Base-by-base conservation (phyloP, 2,113 vertebrate genomes). In the Xiphophorus maculatus region DNA sequence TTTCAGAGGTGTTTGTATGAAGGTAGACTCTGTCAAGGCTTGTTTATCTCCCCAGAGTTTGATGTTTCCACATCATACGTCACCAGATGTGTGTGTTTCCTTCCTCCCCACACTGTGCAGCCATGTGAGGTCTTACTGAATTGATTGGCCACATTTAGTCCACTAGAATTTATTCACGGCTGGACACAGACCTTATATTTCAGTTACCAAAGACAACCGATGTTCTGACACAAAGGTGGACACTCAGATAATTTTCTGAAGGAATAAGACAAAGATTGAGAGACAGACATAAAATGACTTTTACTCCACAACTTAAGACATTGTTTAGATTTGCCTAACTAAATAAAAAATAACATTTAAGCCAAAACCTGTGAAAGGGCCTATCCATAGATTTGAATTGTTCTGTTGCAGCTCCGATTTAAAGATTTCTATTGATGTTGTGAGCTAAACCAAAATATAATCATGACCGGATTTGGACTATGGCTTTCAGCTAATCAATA, bases 1-100 rank as follows among this genome's bases (percentile, higher is more conserved):
- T 30, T 30, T 30, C 35, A 74, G 71, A 71, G 63, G 12, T 37
- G 35, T 69, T 54, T 44, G 68, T 37, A 27, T 76, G 74, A 83
- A 85, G 77, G 74, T 86, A 85, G 86, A 86, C 78, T 71, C 69
- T 89, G 90, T 74, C 71, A 73, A 51, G 87, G 84, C 89, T 82
- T 42, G 89, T 91, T 82, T 66, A 73, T 79, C n/a, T 77, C 88
- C 79, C 64, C 58, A 30, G 82, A 73, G 77, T 77, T 27, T 58
- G 27, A 79, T 68, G 68, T 63, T 72, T 73, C 63, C 51, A 5
- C 62, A 40, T 73, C 80, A 58, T 63, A 14, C 42, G 70, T 40
- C 63, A 72, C 71, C 30, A 72, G 66, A 30, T n/a, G 25, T 62
- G 25, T 3, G 35, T 13, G 11, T 83, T 30, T 30, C 28, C 37